A percentile compares a stretch with the other conserved stretches of the same genome.
Conservation (phyloP, 2,797 vertebrate genomes). For the Diglossa cyanea region DNA sequence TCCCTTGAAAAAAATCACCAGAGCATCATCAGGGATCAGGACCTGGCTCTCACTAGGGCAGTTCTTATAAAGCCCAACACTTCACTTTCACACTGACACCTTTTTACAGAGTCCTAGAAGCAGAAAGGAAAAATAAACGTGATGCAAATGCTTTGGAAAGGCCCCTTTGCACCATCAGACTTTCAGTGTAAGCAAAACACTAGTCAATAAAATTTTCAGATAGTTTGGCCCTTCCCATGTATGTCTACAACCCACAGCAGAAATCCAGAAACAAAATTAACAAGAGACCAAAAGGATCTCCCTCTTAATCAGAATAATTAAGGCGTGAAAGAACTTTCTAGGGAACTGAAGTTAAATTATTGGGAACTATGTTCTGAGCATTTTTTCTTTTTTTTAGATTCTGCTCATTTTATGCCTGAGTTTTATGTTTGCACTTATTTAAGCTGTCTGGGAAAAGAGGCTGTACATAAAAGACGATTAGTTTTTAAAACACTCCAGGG, state of each 20-base stretch:
- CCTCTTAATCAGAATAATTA: conserved; percentile 43
- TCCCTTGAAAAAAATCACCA: background rate
- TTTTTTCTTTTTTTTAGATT: conserved; percentile 46
- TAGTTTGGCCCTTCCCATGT: background rate
- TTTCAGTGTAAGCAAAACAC: background rate
- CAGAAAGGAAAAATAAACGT: background rate
- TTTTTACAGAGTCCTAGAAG: background rate
- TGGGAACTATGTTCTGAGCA: background rate
- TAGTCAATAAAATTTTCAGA: background rate
- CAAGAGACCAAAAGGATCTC: background rate
- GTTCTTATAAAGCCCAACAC: background rate
- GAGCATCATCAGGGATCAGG: background rate
- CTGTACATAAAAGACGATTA: conserved; percentile 73
- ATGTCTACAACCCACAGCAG: background rate
- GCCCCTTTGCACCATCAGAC: background rate
- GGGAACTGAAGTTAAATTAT: conserved; percentile 53
- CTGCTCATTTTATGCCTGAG: conserved; percentile 65
- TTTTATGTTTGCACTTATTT: conserved; percentile 76
- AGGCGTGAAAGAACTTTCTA: background rate
- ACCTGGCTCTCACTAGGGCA: background rate
- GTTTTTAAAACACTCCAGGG: conserved; percentile 75
- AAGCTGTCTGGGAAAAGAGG: conserved; percentile 66
- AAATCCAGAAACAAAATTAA: background rate
- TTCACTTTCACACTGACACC: background rate
- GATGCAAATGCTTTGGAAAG: background rate